A percentile compares a stretch with the other conserved stretches of the same genome.
These are phyloP conservation scores for Sarcophaga variegata DNA, from an alignment of 2,888 invertebrate species.

Conservation along the genomic window DNA sequence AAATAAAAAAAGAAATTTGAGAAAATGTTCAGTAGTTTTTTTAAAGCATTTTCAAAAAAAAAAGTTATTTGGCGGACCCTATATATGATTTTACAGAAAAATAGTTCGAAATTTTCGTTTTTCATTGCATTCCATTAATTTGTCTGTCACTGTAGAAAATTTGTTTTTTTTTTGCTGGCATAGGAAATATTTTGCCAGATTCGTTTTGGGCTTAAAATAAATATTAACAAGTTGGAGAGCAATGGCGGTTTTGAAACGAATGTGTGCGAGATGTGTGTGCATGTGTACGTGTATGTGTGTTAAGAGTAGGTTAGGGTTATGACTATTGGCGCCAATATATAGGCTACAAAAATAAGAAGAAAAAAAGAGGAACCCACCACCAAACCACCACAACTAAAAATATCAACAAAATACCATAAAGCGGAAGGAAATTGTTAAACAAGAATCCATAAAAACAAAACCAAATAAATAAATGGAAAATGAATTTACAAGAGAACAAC, in stretches of 20 bases:
- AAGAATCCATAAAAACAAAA: constrained; percentile 30
- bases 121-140: neutral
- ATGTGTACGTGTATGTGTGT: neutral
- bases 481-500: constrained; percentile 8
- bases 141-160: constrained; percentile 17
- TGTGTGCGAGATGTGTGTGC: neutral
- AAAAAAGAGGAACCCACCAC: neutral
- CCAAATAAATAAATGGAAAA: constrained; percentile 17
- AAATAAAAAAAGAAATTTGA: too few species aligned
- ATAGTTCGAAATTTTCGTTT: neutral
- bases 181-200: constrained; percentile 28
- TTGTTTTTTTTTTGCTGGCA: neutral
- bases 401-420: constrained; percentile 45
- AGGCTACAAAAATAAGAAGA: constrained; percentile 24
- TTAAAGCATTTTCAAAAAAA: too few species aligned
- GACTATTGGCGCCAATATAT: constrained; percentile 47
- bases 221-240: constrained; percentile 58
- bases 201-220: constrained; percentile 58
- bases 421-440: constrained; percentile 64
- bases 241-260: neutral
- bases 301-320: constrained; percentile 5
- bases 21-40: too few species aligned
- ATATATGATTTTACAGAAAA: neutral
- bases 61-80: too few species aligned
- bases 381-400: constrained; percentile 48